Evolutionary conservation across 1,140 invertebrate genomes (phyloP).

Genomic region (Aphelenchoides besseyi): DNA sequence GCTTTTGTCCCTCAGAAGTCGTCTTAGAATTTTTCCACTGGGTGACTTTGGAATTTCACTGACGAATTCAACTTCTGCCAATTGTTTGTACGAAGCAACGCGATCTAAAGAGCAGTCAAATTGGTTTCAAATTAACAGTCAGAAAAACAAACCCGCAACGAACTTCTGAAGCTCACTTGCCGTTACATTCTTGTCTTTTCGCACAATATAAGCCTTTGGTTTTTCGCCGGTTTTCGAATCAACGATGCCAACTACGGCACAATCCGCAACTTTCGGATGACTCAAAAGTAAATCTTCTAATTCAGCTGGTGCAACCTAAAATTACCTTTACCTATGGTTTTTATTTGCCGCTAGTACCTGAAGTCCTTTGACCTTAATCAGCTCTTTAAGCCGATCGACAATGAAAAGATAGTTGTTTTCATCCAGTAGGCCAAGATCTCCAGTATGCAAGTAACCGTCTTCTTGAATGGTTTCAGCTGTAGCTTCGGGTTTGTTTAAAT

Average conservation of each 20-base stretch:
- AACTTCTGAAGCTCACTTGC: constrained; percentile 35
- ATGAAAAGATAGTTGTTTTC: constrained; percentile 66
- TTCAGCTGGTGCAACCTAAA: constrained; percentile 27
- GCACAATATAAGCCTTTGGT: constrained; percentile 74
- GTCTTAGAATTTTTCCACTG: constrained; percentile 74
- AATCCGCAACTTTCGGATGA: constrained; percentile 71
- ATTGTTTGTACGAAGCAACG: constrained; percentile 59
- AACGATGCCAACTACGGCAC: constrained; percentile 76
- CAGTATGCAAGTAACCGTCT: constrained; percentile 5
- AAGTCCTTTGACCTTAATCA: constrained; percentile 80
- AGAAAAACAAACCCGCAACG: constrained; percentile 28
- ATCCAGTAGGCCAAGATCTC: constrained; percentile 6
- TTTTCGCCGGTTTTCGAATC: constrained; percentile 73
- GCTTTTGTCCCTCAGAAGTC: constrained; percentile 29
- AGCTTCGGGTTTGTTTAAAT: constrained; percentile 13
- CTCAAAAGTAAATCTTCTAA: constrained; percentile 21
- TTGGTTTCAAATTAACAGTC: background rate
- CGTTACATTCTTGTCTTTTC: constrained; percentile 64
- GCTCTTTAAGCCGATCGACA: constrained; percentile 70
- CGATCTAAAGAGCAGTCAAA: constrained; percentile 30
- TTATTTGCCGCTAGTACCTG: background rate
- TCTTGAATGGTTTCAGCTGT: background rate
- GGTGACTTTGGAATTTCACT: constrained; percentile 73
- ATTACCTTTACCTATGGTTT: background rate
- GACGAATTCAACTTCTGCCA: constrained; percentile 70